A percentile compares a stretch with the other conserved stretches of the same genome.
Conservation (phyloP, 2,888 invertebrate genomes). For the Erebia ligea region DNA sequence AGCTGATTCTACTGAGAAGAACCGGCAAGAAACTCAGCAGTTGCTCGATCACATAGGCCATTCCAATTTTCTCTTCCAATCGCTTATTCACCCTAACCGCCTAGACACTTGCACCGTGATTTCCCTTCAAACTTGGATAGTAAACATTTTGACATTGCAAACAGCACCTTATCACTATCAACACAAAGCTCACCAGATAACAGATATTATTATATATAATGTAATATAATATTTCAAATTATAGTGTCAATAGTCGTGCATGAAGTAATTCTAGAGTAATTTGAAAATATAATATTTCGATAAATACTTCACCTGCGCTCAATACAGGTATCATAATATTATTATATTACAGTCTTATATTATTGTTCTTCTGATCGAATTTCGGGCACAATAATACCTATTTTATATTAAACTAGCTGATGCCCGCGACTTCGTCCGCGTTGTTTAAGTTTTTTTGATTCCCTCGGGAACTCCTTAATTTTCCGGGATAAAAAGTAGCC, state of each 20-base stretch:
- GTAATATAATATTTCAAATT: constrained; percentile 61
- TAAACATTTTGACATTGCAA: constrained; percentile 38
- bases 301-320: constrained; percentile 3
- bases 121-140: constrained; percentile 35
- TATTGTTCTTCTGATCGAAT: not conserved
- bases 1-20: no score
- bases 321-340: not conserved
- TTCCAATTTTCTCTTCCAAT: not conserved
- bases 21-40: no score
- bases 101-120: constrained; percentile 47
- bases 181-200: constrained; percentile 42
- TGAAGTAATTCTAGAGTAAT: constrained; percentile 34
- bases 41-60: no score
- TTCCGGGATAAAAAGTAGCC: no score
- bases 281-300: constrained; percentile 17
- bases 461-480: no score
- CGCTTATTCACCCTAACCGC: constrained; percentile 48
- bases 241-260: constrained; percentile 57
- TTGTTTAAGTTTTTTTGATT: no score
- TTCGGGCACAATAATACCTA: no score
- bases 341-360: not conserved
- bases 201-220: constrained; percentile 30
- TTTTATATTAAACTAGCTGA: no score
- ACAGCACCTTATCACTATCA: constrained; percentile 40
- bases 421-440: no score